Evolutionary conservation across 2,888 invertebrate genomes (phyloP).

Genomic region (Parnassius mnemosyne): DNA sequence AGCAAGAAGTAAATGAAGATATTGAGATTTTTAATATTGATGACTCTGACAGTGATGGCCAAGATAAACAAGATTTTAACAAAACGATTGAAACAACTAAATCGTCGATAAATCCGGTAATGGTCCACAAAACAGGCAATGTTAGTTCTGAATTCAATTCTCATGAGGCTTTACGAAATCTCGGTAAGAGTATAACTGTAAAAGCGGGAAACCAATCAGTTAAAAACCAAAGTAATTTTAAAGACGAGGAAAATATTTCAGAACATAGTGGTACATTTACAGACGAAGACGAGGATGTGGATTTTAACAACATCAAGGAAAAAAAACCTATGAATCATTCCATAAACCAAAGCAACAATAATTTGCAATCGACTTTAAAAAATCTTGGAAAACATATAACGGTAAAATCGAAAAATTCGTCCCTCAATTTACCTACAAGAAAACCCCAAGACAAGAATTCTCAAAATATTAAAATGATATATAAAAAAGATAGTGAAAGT

Average conservation of each 20-base stretch:
- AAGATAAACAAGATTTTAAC: constrained; percentile 22
- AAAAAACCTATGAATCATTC: constrained; percentile 14
- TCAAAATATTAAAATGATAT: constrained; percentile 31
- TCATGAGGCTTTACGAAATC: constrained; percentile 44
- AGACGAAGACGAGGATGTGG: constrained; percentile 27
- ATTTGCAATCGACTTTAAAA: constrained; percentile 54
- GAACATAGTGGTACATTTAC: constrained; percentile 26
- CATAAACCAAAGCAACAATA: constrained; percentile 35
- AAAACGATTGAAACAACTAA: constrained; percentile 17
- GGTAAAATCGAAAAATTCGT: constrained; percentile 56
- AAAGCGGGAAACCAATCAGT: constrained; percentile 43
- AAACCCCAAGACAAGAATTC: constrained; percentile 28
- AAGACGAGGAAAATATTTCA: constrained; percentile 16
- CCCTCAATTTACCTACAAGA: constrained; percentile 35
- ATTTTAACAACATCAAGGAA: constrained; percentile 4
- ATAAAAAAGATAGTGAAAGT: constrained; percentile 34
- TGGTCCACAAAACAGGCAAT: constrained; percentile 22
- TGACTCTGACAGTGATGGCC: constrained; percentile 67
- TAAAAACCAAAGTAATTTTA: constrained; percentile 22
- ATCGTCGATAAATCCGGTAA: constrained; percentile 26
- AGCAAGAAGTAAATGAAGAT: constrained; percentile 46
- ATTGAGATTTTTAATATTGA: constrained; percentile 69
- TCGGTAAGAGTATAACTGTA: constrained; percentile 55
- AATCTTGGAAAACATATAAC: constrained; percentile 61
- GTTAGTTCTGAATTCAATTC: constrained; percentile 25